phyloP scores from a whole-genome alignment of 2,888 invertebrate genomes.

The Clivina fossor region DNA sequence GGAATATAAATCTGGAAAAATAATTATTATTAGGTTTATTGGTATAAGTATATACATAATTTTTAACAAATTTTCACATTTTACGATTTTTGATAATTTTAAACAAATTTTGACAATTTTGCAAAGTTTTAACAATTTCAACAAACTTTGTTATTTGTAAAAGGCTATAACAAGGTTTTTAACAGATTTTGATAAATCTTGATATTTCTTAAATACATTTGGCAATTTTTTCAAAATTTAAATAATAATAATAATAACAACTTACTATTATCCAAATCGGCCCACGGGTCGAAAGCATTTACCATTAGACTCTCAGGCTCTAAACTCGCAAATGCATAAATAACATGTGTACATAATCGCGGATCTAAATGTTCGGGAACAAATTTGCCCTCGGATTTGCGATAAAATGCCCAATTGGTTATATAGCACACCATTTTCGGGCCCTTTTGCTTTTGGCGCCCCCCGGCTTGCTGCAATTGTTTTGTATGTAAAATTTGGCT shows the following conservation, averaged over 20 bases:
- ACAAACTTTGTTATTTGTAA: too few species aligned
- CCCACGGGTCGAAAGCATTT: constrained; percentile 84
- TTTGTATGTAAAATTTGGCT: too few species aligned
- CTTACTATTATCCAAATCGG: constrained; percentile 82
- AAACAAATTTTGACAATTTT: too few species aligned
- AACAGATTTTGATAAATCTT: too few species aligned
- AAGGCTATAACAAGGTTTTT: too few species aligned
- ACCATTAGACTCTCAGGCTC: constrained; percentile 76
- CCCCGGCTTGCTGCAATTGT: background rate
- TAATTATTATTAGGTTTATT: background rate
- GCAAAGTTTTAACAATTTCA: too few species aligned
- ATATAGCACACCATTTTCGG: constrained; percentile 77
- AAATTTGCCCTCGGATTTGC: constrained; percentile 80
- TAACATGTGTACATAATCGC: constrained; percentile 80
- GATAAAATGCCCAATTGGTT: constrained; percentile 87
- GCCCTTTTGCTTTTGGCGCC: background rate
- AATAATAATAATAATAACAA: too few species aligned
- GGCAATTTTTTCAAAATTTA: too few species aligned
- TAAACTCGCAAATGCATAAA: constrained; percentile 87
- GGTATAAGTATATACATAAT: constrained; percentile 1
- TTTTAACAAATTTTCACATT: background rate
- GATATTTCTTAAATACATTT: too few species aligned
- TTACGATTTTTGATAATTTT: too few species aligned
- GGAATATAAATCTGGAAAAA: constrained; percentile 71
- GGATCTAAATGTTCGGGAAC: constrained; percentile 83